phyloP scores from a whole-genome alignment of 2,797 vertebrate species.

The Sebastes cheni region DNA sequence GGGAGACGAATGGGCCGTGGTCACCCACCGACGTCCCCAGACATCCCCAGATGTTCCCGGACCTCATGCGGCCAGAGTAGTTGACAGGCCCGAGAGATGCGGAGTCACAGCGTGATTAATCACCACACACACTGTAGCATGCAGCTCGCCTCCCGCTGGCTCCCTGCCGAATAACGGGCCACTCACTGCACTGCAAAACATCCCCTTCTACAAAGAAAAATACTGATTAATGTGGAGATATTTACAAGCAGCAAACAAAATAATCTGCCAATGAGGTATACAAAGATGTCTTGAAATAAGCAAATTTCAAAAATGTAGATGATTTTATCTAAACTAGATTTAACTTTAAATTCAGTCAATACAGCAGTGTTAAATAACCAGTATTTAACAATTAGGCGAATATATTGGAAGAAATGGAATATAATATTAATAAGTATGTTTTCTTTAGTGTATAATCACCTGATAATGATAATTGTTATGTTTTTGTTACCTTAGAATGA shows the following conservation, averaged over 20 bases:
- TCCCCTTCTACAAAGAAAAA: neutral
- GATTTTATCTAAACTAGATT: neutral
- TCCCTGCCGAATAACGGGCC: conserved; percentile 41
- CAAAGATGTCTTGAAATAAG: neutral
- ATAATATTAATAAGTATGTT: too few relatives aligned
- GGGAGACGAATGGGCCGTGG: conserved; percentile 64
- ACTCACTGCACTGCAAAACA: conserved; percentile 23
- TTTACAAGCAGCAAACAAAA: neutral
- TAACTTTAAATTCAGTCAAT: neutral
- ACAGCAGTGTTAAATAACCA: too few relatives aligned
- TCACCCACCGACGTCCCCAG: conserved; percentile 61
- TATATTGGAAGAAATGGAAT: too few relatives aligned
- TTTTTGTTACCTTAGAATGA: too few relatives aligned
- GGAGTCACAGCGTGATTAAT: conserved; percentile 81
- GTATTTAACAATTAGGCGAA: too few relatives aligned
- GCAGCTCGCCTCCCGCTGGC: conserved; percentile 37
- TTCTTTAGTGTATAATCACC: too few relatives aligned
- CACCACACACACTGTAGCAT: conserved; percentile 66
- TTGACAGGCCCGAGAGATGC: conserved; percentile 73
- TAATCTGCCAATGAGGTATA: neutral
- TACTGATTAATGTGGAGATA: neutral
- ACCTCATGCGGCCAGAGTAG: conserved; percentile 69
- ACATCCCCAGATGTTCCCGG: conserved; percentile 73
- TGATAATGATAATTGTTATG: too few relatives aligned
- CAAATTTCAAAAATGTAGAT: neutral